phyloP scores from a whole-genome alignment of 2,797 vertebrate species.

The Denticeps clupeoides region DNA sequence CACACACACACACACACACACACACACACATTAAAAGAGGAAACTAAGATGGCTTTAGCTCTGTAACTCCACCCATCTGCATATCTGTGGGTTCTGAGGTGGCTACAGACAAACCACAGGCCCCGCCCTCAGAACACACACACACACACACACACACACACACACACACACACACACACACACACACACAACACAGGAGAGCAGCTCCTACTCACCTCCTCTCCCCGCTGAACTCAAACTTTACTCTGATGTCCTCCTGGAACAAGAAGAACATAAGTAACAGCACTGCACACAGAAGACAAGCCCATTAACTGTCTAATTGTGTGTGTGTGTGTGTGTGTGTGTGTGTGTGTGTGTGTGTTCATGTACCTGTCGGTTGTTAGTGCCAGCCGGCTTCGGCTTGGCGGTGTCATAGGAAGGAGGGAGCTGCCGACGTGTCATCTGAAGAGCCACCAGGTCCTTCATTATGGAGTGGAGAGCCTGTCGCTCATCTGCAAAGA shows the following conservation, averaged over 20 bases:
- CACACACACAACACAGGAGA: background rate
- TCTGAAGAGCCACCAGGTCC: slow-evolving; percentile 93
- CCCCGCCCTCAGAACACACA: slow-evolving; percentile 45
- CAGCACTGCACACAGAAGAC: background rate
- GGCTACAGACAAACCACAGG: slow-evolving; percentile 61
- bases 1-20: slow-evolving; percentile 11
- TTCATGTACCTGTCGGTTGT: slow-evolving; percentile 73
- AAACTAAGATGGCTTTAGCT: slow-evolving; percentile 20
- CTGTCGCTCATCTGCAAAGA: slow-evolving; percentile 80
- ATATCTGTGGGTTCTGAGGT: slow-evolving; percentile 82
- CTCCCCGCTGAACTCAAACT: slow-evolving; percentile 87
- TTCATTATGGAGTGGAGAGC: slow-evolving; percentile 98
- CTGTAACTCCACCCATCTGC: slow-evolving; percentile 25
- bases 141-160: slow-evolving; percentile 5
- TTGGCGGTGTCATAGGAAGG: slow-evolving; percentile 76
- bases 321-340: too few relatives aligned
- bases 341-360: background rate
- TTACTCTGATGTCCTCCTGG: slow-evolving; percentile 71
- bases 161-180: background rate
- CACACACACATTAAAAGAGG: slow-evolving; percentile 12
- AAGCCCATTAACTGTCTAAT: too few relatives aligned
- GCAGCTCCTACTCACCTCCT: slow-evolving; percentile 61
- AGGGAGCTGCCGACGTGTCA: slow-evolving; percentile 77
- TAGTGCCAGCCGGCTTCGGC: slow-evolving; percentile 65
- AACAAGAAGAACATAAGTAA: background rate